Percentiles rank a stretch among this genome's conserved stretches.
Conservation (phyloP, 2,888 invertebrate genomes). For the Drosophila percnosoma region DNA sequence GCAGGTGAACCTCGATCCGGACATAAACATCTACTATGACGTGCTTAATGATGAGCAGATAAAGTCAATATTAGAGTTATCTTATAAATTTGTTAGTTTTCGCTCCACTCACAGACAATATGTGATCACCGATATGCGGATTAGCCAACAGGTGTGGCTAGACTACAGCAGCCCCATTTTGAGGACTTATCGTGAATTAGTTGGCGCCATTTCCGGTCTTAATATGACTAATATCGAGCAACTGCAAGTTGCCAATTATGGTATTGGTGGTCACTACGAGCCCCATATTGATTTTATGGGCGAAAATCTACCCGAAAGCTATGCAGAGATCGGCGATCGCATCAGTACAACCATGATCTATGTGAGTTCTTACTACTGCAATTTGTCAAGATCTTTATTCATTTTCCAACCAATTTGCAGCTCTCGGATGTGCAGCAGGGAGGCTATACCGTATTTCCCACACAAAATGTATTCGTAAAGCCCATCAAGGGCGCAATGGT, state of each 20-base stretch:
- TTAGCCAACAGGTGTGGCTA: constrained; percentile 65
- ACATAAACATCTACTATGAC: constrained; percentile 93
- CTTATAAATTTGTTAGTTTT: constrained; percentile 22
- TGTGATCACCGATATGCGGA: neutral
- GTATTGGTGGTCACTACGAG: constrained; percentile 98
- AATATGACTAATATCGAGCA: constrained; percentile 94
- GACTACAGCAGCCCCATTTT: constrained; percentile 40
- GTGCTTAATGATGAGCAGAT: constrained; percentile 94
- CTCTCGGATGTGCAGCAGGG: constrained; percentile 98
- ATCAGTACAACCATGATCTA: constrained; percentile 98
- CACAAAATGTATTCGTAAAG: constrained; percentile 92
- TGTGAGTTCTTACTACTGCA: constrained; percentile 87
- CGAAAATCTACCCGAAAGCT: neutral
- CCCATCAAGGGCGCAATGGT: constrained; percentile 95
- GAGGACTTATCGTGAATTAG: constrained; percentile 26
- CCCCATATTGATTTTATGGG: constrained; percentile 96
- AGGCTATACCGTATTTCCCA: constrained; percentile 98
- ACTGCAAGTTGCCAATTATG: constrained; percentile 98
- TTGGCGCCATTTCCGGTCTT: constrained; percentile 92
- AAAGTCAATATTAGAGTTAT: constrained; percentile 83
- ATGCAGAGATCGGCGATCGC: constrained; percentile 86
- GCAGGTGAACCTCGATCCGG: constrained; percentile 86
- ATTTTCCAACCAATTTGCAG: constrained; percentile 85
- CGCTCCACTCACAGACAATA: constrained; percentile 48
- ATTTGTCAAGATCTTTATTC: neutral